Percentiles rank a stretch among this genome's conserved stretches.
phyloP scores from a whole-genome alignment of 2,797 vertebrate species.

The Cuniculus paca region DNA sequence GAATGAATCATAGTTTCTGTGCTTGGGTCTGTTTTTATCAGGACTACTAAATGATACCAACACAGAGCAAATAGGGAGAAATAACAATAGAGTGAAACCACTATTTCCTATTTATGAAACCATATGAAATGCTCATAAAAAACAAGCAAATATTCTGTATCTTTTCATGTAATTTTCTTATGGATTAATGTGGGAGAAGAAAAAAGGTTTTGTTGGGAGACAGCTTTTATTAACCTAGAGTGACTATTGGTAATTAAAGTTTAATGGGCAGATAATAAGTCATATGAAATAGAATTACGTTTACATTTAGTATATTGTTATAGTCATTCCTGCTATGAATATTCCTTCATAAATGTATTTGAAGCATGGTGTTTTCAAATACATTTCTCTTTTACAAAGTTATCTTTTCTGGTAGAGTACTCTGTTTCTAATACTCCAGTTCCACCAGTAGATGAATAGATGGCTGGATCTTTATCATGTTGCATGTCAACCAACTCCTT shows the following conservation, averaged over 20 bases:
- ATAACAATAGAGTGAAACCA: not conserved
- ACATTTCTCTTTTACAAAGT: slow-evolving; percentile 68
- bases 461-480: not conserved
- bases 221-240: slow-evolving; percentile 60
- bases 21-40: not conserved
- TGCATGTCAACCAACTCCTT: slow-evolving; percentile 43
- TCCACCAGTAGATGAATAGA: slow-evolving; percentile 34
- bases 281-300: slow-evolving; percentile 52
- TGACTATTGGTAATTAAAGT: slow-evolving; percentile 61
- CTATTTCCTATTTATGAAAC: not conserved
- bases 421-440: slow-evolving; percentile 63
- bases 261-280: slow-evolving; percentile 56
- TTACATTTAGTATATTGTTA: slow-evolving; percentile 53
- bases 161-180: not conserved
- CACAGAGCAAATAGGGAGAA: not conserved
- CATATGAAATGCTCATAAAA: not conserved
- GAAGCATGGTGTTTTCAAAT: slow-evolving; percentile 67
- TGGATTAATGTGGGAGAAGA: slow-evolving; percentile 13
- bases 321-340: slow-evolving; percentile 57
- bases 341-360: slow-evolving; percentile 66
- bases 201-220: not conserved
- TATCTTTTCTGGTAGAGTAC: slow-evolving; percentile 24
- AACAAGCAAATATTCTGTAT: not conserved
- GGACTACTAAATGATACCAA: not conserved
- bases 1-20: not conserved